phyloP scores from a whole-genome alignment of 2,888 invertebrate species.

The Papilio elwesi region DNA sequence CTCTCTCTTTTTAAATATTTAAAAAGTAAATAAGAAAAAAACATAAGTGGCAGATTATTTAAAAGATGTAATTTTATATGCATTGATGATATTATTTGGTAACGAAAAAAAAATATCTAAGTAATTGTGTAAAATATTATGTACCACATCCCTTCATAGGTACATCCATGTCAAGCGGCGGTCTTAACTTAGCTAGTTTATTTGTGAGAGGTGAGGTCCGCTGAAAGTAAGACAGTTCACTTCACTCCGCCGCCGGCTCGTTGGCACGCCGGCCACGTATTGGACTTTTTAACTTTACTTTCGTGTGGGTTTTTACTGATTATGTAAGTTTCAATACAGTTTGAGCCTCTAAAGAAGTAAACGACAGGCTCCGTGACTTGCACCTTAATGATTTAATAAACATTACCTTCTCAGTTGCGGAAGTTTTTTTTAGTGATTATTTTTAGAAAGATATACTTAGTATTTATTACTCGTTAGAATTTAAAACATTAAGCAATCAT shows the following conservation, averaged over 20 bases:
- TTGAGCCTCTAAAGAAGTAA: constrained; percentile 41
- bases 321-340: constrained; percentile 47
- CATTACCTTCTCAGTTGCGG: background rate
- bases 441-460: background rate
- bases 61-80: too few relatives aligned
- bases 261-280: constrained; percentile 63
- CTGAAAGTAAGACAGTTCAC: constrained; percentile 80
- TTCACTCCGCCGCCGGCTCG: constrained; percentile 55
- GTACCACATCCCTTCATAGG: constrained; percentile 54
- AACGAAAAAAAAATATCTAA: background rate
- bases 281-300: constrained; percentile 65
- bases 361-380: constrained; percentile 39
- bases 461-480: background rate
- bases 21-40: too few relatives aligned
- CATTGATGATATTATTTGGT: too few relatives aligned
- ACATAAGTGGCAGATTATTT: background rate
- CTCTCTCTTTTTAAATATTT: too few relatives aligned
- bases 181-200: constrained; percentile 70
- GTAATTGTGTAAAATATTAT: background rate
- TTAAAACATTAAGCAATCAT: background rate
- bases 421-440: background rate
- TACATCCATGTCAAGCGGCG: constrained; percentile 35
- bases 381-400: constrained; percentile 24
- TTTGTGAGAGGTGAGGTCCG: constrained; percentile 72
- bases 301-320: constrained; percentile 53